Base-by-base conservation (phyloP, 2,888 invertebrate genomes). In the Hoplodrina blanda region DNA sequence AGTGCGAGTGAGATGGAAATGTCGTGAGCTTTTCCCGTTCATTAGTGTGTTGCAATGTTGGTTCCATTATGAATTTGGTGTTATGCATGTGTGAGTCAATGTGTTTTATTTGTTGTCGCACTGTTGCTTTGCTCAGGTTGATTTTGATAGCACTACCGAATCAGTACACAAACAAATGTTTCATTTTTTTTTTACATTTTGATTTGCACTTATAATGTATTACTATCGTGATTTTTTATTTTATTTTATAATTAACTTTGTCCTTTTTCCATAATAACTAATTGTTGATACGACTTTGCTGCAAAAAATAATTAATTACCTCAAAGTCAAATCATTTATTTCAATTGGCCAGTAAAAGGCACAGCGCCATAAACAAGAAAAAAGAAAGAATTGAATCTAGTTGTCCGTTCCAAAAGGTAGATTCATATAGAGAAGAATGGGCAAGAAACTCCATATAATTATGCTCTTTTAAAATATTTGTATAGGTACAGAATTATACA, bases 61-160 rank as follows among this genome's bases (percentile, higher is more conserved):
- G 54, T 52, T 62, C 62, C 7, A 69, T 17, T 57, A 73, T 63
- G 72, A 66, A 74, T 44, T 76, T 61, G 56, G 56, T 80, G 33
- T 77, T 89, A 83, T 91, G 93, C 92, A 93, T 93, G 93, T 90
- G 79, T 85, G 77, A 86, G 76, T 89, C 80, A 69, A 83, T 89
- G 88, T 89, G 85, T 89, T 76, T 67, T 8, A 56, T 87, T 84
- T 84, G 73, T 90, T 88, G 86, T 91, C 83, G 93, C 94, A 94
- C 93, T 89, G 82, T 92, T 67, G 94, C 94, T 94, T 93, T 80
- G 94, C 91, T 89, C 85, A 84, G 68, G 62, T 65, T 71, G 46
- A 65, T 44, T 62, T 66, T 79, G 76, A 76, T 82, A 80, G 85
- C 87, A 86, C 80, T 65, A 49, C 60, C 71, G 55, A 67, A 82